These are phyloP conservation scores for Pseudomyrmex pallidus DNA, from an alignment of 1,140 invertebrate genomes.

Conservation along the genomic window DNA sequence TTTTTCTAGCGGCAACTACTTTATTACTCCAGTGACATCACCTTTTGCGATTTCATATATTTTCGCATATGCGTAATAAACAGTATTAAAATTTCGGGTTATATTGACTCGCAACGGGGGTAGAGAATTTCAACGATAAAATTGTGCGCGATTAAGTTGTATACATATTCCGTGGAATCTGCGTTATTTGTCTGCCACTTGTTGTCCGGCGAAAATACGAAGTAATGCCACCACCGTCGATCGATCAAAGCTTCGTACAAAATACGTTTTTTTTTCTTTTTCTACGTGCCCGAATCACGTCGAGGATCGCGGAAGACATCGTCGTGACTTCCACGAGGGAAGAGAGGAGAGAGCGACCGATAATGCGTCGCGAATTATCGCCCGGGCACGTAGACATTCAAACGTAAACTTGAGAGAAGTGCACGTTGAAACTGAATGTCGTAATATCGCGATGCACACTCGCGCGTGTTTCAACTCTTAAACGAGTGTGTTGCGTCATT, in stretches of 20 bases:
- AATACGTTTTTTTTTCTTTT: constrained; percentile 4
- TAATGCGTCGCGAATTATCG: not conserved
- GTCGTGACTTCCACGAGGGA: not conserved
- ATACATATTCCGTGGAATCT: not conserved
- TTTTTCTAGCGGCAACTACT: constrained; percentile 28
- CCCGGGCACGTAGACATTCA: not conserved
- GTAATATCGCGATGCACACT: not conserved
- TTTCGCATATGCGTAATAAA: not conserved
- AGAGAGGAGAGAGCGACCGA: constrained; percentile 10
- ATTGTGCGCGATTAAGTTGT: not conserved
- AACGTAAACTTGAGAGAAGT: too few relatives aligned
- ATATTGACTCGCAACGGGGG: not conserved
- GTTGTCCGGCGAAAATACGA: not conserved
- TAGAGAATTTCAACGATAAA: constrained; percentile 2
- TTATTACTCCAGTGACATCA: constrained; percentile 19
- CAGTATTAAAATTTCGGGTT: not conserved
- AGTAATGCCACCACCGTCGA: constrained; percentile 25
- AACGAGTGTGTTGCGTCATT: too few relatives aligned
- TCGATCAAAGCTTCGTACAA: constrained; percentile 16
- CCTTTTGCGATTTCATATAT: not conserved
- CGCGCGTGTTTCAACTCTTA: not conserved
- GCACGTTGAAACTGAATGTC: not conserved
- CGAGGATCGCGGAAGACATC: constrained; percentile 26
- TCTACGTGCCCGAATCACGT: constrained; percentile 5
- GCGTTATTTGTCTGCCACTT: not conserved